Evolutionary conservation across 2,888 invertebrate genomes (phyloP).

Genomic region (Capitulum mitella): DNA sequence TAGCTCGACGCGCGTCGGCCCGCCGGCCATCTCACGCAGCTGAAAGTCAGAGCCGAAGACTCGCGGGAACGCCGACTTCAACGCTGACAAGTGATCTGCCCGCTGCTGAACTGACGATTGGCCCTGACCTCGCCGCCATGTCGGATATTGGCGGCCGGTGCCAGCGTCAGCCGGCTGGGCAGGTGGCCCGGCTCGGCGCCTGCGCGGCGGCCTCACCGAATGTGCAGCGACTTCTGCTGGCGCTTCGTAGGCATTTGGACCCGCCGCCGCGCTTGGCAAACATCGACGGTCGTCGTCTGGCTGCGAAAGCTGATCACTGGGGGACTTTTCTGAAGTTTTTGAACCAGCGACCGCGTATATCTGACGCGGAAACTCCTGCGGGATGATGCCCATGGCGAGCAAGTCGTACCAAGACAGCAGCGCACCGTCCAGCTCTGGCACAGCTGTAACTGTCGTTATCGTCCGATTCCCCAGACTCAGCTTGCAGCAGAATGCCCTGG

Average conservation of each 20-base stretch:
- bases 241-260: no score
- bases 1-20: slow-evolving; percentile 3
- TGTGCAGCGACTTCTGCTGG: no score
- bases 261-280: no score
- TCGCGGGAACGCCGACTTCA: slow-evolving; percentile 10
- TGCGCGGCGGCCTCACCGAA: no score
- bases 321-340: no score
- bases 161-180: not conserved
- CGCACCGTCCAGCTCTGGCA: not conserved
- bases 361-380: not conserved
- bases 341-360: not conserved
- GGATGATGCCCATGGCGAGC: not conserved
- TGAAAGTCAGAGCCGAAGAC: not conserved
- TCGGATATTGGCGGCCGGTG: not conserved
- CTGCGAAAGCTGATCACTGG: no score
- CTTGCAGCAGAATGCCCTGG: not conserved
- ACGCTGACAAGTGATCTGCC: not conserved
- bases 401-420: not conserved
- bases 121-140: not conserved
- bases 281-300: no score
- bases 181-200: not conserved
- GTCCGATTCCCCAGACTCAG: not conserved
- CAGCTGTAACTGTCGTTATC: not conserved
- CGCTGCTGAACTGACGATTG: not conserved
- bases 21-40: slow-evolving; percentile 15